These are phyloP conservation scores for Ips typographus DNA, from an alignment of 1,140 invertebrate species.

Conservation along the genomic window DNA sequence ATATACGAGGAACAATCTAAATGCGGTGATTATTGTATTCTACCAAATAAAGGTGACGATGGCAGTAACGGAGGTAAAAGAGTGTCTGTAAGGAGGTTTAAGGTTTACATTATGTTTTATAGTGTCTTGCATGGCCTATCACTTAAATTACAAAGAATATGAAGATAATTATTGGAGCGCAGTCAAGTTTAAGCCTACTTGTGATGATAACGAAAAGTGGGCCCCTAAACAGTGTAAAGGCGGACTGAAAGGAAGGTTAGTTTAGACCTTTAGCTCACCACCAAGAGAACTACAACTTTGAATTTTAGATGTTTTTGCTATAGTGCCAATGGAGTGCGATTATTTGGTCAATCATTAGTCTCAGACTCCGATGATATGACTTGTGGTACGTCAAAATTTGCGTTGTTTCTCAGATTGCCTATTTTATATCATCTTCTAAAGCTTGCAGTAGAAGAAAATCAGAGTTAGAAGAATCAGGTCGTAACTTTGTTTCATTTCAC, in stretches of 20 bases:
- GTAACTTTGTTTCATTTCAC: slow-evolving; percentile 54
- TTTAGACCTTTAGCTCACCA: too few species aligned
- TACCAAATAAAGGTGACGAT: slow-evolving; percentile 8
- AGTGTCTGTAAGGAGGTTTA: not conserved
- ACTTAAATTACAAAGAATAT: slow-evolving; percentile 27
- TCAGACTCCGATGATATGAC: slow-evolving; percentile 34
- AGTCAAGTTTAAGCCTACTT: slow-evolving; percentile 52
- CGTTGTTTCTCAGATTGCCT: too few species aligned
- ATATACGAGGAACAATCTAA: not conserved
- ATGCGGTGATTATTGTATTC: slow-evolving; percentile 23
- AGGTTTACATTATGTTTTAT: not conserved
- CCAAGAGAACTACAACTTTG: too few species aligned
- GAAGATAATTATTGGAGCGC: slow-evolving; percentile 30
- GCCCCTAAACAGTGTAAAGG: slow-evolving; percentile 62
- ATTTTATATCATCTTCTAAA: not conserved
- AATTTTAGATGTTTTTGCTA: slow-evolving; percentile 35
- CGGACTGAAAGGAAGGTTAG: slow-evolving; percentile 57
- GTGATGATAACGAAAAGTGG: slow-evolving; percentile 57
- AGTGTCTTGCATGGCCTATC: slow-evolving; percentile 37
- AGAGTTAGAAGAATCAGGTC: slow-evolving; percentile 52
- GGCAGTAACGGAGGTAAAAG: not conserved
- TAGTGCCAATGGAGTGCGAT: slow-evolving; percentile 23
- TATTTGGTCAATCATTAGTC: slow-evolving; percentile 34
- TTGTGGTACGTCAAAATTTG: slow-evolving; percentile 26
- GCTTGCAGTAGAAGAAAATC: slow-evolving; percentile 59